phyloP scores from a whole-genome alignment of 2,797 vertebrate species.

The Gambelia wislizenii region DNA sequence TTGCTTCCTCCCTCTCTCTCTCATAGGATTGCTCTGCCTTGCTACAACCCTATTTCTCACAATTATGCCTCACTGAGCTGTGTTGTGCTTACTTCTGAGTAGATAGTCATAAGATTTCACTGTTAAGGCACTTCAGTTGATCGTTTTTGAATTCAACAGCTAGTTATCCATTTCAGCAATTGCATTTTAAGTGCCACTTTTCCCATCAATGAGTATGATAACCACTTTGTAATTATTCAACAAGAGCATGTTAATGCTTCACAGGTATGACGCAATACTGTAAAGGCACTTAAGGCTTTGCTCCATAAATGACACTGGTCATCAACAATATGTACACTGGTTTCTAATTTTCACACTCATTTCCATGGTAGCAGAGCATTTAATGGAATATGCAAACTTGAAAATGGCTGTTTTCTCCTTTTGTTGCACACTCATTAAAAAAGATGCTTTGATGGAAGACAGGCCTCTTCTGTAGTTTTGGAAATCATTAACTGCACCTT shows the following conservation, averaged over 20 bases:
- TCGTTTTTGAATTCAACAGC: conserved; percentile 20
- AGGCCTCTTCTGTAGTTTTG: conserved; percentile 66
- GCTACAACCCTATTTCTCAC: neutral
- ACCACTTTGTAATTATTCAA: conserved; percentile 48
- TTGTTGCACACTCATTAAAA: conserved; percentile 64
- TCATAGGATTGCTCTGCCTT: neutral
- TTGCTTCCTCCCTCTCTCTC: neutral
- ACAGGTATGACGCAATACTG: conserved; percentile 6
- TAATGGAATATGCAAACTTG: conserved; percentile 61
- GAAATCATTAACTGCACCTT: conserved; percentile 75
- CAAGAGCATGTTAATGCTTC: conserved; percentile 63
- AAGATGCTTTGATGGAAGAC: conserved; percentile 66
- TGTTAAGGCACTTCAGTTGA: neutral
- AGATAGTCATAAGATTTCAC: neutral
- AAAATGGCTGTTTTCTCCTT: conserved; percentile 70
- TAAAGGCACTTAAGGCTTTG: neutral
- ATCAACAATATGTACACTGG: conserved; percentile 40
- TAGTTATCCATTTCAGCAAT: conserved; percentile 34
- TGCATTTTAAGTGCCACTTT: conserved; percentile 30
- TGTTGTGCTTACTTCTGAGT: neutral
- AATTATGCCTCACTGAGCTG: neutral
- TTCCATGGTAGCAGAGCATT: conserved; percentile 49
- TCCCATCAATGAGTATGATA: conserved; percentile 8
- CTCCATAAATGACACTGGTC: neutral
- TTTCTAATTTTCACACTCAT: conserved; percentile 58